Evolutionary conservation across 2,113 vertebrate species (phyloP).

Genomic region (Callospermophilus lateralis): DNA sequence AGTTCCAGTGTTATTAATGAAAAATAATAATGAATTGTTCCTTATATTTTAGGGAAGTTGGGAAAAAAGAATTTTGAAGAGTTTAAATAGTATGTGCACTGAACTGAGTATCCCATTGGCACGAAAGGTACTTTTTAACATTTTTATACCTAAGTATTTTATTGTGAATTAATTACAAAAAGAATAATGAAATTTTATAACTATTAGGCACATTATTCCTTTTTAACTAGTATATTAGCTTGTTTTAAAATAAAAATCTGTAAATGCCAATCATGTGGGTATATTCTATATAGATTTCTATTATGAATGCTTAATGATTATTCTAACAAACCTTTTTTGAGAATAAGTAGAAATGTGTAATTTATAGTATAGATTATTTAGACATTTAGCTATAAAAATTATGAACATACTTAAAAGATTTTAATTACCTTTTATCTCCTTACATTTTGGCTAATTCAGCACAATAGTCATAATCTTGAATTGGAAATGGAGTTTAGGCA

Average conservation of each 20-base stretch:
- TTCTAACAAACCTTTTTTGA: neutral
- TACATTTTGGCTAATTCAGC: neutral
- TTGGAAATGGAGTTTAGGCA: neutral
- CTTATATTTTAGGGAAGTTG: slow-evolving; percentile 92
- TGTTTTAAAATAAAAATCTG: slow-evolving; percentile 51
- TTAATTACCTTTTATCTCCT: neutral
- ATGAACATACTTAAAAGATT: neutral
- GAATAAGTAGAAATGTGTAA: slow-evolving; percentile 43
- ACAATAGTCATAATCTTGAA: neutral
- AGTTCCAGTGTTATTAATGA: neutral
- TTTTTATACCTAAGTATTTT: slow-evolving; percentile 45
- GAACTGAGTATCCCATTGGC: slow-evolving; percentile 96
- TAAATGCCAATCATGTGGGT: neutral
- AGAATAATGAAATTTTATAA: neutral
- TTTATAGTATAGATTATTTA: slow-evolving; percentile 13
- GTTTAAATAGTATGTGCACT: slow-evolving; percentile 98
- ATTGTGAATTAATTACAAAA: slow-evolving; percentile 46
- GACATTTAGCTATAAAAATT: neutral
- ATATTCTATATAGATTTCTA: slow-evolving; percentile 39
- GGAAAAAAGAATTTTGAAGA: slow-evolving; percentile 98
- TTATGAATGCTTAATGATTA: neutral
- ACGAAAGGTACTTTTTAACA: slow-evolving; percentile 90
- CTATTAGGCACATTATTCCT: neutral
- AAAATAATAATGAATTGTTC: slow-evolving; percentile 38
- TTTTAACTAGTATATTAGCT: slow-evolving; percentile 4